Conservation (phyloP, 2,113 vertebrate species). For the Trichechus manatus region DNA sequence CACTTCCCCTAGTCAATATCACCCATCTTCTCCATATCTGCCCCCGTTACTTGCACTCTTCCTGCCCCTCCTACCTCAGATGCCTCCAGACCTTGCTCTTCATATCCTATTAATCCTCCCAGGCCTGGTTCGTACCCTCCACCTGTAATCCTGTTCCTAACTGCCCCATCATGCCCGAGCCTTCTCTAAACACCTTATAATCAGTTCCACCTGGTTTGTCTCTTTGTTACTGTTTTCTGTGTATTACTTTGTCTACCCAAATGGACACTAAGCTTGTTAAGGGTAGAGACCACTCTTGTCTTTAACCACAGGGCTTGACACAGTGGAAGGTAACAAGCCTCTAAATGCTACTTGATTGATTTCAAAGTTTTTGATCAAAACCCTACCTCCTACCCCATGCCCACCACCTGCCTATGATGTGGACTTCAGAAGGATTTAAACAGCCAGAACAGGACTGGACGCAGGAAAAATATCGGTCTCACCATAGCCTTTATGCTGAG, state of each 20-base stretch:
- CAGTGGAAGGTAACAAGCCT: neutral
- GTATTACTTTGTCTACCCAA: neutral
- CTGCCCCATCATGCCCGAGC: too few species aligned
- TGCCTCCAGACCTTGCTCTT: neutral
- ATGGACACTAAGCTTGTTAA: neutral
- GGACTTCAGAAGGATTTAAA: neutral
- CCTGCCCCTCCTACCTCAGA: neutral
- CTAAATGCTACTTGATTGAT: neutral
- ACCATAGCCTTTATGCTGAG: neutral
- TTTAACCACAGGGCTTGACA: neutral
- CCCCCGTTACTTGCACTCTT: fast-evolving
- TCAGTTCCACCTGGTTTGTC: fast-evolving
- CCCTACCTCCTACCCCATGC: fast-evolving
- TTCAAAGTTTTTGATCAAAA: neutral
- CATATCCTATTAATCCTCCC: fast-evolving
- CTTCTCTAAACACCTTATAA: neutral
- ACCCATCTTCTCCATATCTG: neutral
- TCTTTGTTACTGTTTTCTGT: neutral
- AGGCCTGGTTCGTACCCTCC: too few species aligned
- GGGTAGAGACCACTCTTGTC: neutral
- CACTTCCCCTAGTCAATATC: too few species aligned
- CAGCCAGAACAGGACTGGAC: neutral
- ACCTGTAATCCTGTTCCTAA: neutral
- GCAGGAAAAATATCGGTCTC: neutral
- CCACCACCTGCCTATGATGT: neutral